Conservation (phyloP, 2,113 vertebrate genomes). For the Callopanchax toddi region DNA sequence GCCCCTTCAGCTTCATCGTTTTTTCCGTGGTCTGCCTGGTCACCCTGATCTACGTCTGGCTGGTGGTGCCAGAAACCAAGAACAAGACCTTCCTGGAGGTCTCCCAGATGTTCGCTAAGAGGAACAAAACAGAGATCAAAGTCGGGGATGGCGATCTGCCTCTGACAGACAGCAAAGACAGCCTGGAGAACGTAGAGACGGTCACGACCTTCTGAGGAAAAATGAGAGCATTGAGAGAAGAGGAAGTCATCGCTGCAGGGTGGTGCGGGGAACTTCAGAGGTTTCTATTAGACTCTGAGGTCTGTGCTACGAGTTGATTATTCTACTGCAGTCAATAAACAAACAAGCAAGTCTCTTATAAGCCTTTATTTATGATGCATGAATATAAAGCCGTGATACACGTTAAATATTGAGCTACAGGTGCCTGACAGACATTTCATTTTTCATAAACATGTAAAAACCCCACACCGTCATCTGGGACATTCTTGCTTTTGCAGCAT, state of each 20-base stretch:
- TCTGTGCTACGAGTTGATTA: rapidly evolving
- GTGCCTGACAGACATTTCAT: slow-evolving; percentile 11
- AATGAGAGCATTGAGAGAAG: slow-evolving; percentile 28
- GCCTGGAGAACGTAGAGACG: slow-evolving; percentile 27
- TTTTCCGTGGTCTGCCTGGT: slow-evolving; percentile 85
- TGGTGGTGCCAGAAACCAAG: slow-evolving; percentile 92
- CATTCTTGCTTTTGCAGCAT: slow-evolving; percentile 10
- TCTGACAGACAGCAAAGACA: slow-evolving; percentile 37
- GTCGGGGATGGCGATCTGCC: slow-evolving; percentile 39
- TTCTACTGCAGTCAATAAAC: slow-evolving; percentile 11
- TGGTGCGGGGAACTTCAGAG: slow-evolving; percentile 1
- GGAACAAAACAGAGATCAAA: slow-evolving; percentile 82
- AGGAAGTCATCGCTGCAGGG: slow-evolving; percentile 16
- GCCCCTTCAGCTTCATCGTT: slow-evolving; percentile 88
- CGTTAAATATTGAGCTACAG: slow-evolving; percentile 28
- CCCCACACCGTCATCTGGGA: slow-evolving; percentile 1
- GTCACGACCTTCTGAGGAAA: slow-evolving; percentile 67
- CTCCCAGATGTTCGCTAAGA: slow-evolving; percentile 86
- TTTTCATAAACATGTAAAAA: background rate
- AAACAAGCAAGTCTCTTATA: slow-evolving; percentile 13
- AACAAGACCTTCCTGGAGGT: slow-evolving; percentile 91
- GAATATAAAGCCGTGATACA: background rate
- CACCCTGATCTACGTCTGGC: slow-evolving; percentile 84
- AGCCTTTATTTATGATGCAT: slow-evolving; percentile 59
- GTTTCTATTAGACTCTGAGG: slow-evolving; percentile 14